Evolutionary conservation across 2,113 vertebrate species (phyloP), one percentile per base, ranked within the genome.

Genomic region (Silurus glanis): DNA sequence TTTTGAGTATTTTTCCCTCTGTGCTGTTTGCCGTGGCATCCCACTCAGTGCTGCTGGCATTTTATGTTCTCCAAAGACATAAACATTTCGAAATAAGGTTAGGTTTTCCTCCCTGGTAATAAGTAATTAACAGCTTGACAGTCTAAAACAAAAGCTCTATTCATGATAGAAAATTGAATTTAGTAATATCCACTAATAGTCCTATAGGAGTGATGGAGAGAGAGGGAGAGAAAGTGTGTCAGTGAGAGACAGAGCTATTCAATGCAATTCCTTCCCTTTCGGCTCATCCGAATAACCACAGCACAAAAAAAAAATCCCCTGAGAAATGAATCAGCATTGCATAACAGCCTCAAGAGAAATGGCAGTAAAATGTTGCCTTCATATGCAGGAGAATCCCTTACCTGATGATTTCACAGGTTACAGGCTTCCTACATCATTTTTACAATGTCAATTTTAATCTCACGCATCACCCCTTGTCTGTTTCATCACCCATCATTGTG

Each of bases 261-360:
- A 88, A 87, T 82, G 80, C 83, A 89, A 89, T 88, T 87, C 25
- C 62, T 81, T 87, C 3, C 64, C 71, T 83, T 89, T 90, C 86
- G 88, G 71, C 85, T n/a, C 59, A 51, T 72, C 83, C 80, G 86
- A 83, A 86, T 80, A 76, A 45, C 79, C 66, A 58, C 71, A 85
- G 58, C 37, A 59, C 78, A 83, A 58, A 62, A 56, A 56, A 72
- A 56, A 47, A 28, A 87, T 84, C 72, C 28, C 28, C 81, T 64
- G 28, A 58, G 74, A 87, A 82, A 86, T 80, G 5, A 86, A 81
- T 47, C 62, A 86, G 67, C 79, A 75, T 64, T 49, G 45, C 45
- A 76, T 49, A 76, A 6, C 49, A 53, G 21, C 49, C 49, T 37
- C 72, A 76, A n/a, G 7, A 55, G 74, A 9, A n/a, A 53, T 55